phyloP scores from a whole-genome alignment of 2,888 invertebrate genomes.

The Didymodactylos carnosus region DNA sequence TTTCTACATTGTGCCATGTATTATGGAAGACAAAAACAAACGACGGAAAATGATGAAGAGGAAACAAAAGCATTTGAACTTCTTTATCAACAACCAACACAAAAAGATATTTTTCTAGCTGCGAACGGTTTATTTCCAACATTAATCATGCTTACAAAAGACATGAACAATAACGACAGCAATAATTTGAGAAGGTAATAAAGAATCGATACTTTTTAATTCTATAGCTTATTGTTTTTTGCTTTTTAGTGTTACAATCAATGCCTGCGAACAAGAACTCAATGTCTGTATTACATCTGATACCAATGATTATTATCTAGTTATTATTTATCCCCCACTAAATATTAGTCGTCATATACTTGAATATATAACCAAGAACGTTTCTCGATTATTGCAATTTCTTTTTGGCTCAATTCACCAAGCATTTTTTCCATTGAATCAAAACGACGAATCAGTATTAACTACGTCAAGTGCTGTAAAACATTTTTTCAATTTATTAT shows the following conservation, averaged over 20 bases:
- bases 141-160: background rate
- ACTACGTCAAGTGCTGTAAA: too few relatives aligned
- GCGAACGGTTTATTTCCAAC: background rate
- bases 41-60: too few relatives aligned
- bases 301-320: background rate
- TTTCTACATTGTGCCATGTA: background rate
- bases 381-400: background rate
- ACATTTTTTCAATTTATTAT: background rate
- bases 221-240: background rate
- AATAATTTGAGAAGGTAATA: too few relatives aligned
- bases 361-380: background rate
- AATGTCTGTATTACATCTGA: background rate
- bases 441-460: too few relatives aligned
- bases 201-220: background rate
- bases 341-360: too few relatives aligned
- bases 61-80: background rate
- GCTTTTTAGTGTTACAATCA: background rate
- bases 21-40: background rate
- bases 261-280: background rate
- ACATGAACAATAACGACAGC: background rate
- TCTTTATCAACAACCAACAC: background rate
- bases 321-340: background rate
- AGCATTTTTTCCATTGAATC: too few relatives aligned
- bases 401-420: background rate
- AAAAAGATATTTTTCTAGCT: background rate